Percentiles rank a stretch among this genome's conserved stretches.
These are phyloP conservation scores for Zaprionus africanus DNA, from an alignment of 1,140 invertebrate species.

Conservation along the genomic window DNA sequence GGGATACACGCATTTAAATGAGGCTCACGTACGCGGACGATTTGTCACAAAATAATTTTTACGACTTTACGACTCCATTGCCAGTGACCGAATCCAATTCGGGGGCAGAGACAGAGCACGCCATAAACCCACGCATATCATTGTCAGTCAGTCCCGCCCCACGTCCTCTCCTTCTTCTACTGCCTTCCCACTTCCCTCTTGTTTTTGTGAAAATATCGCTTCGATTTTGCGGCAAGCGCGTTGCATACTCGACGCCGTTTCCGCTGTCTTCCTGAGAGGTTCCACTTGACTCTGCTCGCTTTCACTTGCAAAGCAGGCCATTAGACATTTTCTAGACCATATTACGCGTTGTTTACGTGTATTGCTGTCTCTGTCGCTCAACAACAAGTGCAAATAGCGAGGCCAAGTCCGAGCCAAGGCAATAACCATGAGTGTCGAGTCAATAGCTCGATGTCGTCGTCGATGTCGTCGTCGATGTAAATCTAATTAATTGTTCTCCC, in stretches of 20 bases:
- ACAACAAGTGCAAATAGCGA: constrained; percentile 38
- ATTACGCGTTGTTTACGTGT: constrained; percentile 55
- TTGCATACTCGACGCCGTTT: constrained; percentile 48
- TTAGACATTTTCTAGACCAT: constrained; percentile 7
- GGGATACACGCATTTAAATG: constrained; percentile 82
- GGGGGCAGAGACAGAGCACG: background rate
- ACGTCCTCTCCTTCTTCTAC: background rate
- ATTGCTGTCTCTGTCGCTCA: constrained; percentile 45
- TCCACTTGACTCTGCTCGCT: constrained; percentile 25
- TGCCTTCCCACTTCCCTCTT: background rate
- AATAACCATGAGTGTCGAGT: constrained; percentile 44
- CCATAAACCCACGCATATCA: constrained; percentile 47
- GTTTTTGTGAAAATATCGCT: constrained; percentile 45
- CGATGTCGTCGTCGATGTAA: constrained; percentile 39
- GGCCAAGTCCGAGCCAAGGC: constrained; percentile 28
- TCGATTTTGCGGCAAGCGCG: constrained; percentile 63
- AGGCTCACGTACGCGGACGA: constrained; percentile 82
- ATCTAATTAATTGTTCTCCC: constrained; percentile 80
- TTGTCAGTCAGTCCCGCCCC: constrained; percentile 36
- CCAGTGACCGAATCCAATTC: constrained; percentile 61
- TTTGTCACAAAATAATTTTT: constrained; percentile 85
- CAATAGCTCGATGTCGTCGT: constrained; percentile 23
- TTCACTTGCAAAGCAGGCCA: constrained; percentile 35
- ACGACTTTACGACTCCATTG: constrained; percentile 83
- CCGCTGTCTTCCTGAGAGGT: background rate